A percentile compares a stretch with the other conserved stretches of the same genome.
Conservation (phyloP, 1,140 invertebrate species). For the Aricia agestis region DNA sequence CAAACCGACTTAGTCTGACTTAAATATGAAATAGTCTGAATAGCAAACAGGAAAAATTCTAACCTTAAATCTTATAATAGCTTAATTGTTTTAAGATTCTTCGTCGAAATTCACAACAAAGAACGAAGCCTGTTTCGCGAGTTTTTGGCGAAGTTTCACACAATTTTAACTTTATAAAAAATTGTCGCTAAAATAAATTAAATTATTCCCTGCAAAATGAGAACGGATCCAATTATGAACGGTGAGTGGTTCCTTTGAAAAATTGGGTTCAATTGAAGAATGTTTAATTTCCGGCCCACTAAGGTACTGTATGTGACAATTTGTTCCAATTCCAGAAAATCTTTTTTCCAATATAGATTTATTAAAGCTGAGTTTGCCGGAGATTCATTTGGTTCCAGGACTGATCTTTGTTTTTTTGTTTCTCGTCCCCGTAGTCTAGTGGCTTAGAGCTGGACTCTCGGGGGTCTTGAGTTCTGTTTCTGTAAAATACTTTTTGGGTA, state of each 20-base stretch:
- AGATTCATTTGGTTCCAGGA: background rate
- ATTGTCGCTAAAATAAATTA: conserved; percentile 5
- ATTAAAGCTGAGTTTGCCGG: background rate
- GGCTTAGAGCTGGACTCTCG: too few relatives aligned
- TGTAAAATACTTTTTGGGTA: too few relatives aligned
- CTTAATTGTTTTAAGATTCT: background rate
- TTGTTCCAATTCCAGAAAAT: conserved; percentile 7
- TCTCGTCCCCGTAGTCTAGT: background rate
- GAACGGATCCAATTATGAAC: conserved; percentile 13
- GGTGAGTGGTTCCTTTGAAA: conserved; percentile 10
- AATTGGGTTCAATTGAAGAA: conserved; percentile 13
- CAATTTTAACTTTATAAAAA: conserved; percentile 4
- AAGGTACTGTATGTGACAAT: conserved; percentile 8
- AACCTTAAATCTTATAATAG: background rate
- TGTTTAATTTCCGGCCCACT: conserved; percentile 11
- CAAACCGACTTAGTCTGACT: too few relatives aligned
- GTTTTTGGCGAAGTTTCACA: background rate
- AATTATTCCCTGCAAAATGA: conserved; percentile 5
- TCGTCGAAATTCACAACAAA: background rate
- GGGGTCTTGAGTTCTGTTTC: too few relatives aligned
- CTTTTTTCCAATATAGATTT: conserved; percentile 6
- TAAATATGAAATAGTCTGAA: too few relatives aligned
- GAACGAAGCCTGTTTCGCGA: background rate
- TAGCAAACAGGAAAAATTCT: background rate
- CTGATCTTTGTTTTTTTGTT: background rate